A percentile compares a stretch with the other conserved stretches of the same genome.
These are phyloP conservation scores for Apaloderma vittatum DNA, from an alignment of 2,113 vertebrate species.

Conservation along the genomic window DNA sequence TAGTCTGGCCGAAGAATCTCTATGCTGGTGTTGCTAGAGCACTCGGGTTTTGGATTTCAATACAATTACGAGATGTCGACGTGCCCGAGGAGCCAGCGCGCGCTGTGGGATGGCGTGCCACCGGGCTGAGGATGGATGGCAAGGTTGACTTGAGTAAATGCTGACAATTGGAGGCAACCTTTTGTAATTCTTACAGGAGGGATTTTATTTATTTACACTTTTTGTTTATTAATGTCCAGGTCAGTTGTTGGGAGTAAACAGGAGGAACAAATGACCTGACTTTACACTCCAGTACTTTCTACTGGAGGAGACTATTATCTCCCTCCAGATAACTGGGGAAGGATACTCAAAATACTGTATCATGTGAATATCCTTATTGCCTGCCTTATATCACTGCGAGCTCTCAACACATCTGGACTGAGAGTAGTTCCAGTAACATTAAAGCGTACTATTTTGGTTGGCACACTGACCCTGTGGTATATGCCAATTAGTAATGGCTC, in stretches of 20 bases:
- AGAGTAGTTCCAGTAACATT: conserved; percentile 86
- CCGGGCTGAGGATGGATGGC: accelerated
- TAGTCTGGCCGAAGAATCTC: background rate
- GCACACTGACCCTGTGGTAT: conserved; percentile 78
- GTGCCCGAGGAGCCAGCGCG: accelerated
- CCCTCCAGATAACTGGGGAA: conserved; percentile 68
- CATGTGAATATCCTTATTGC: conserved; percentile 83
- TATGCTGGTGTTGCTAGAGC: background rate
- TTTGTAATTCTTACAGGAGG: background rate
- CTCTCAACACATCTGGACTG: conserved; percentile 84
- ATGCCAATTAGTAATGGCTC: conserved; percentile 92
- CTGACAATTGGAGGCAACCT: background rate
- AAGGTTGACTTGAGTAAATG: background rate
- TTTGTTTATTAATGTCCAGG: background rate
- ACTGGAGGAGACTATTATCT: conserved; percentile 72
- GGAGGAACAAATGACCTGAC: conserved; percentile 26
- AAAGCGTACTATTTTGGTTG: conserved; percentile 88
- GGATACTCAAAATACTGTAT: conserved; percentile 70
- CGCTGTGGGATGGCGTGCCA: background rate
- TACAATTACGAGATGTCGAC: background rate
- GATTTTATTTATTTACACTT: no score
- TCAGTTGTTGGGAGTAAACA: background rate
- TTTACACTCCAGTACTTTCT: conserved; percentile 20
- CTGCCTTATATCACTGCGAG: conserved; percentile 83
- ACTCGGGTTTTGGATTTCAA: background rate